These are phyloP conservation scores for Listronotus oregonensis DNA, from an alignment of 1,140 invertebrate genomes.

Conservation along the genomic window DNA sequence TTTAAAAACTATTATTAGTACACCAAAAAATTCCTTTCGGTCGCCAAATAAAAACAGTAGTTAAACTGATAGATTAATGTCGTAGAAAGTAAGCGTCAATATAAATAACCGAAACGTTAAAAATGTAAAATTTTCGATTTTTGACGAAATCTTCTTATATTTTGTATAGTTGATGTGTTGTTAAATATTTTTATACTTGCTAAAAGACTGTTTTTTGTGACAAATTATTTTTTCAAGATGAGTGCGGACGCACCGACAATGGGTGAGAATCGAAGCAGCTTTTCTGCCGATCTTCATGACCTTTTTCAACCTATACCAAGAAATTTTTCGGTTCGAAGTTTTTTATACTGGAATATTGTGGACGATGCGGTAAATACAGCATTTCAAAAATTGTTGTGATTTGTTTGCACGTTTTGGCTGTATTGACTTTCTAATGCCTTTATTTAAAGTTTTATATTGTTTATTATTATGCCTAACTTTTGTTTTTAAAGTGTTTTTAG, in stretches of 20 bases:
- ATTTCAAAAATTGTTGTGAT: constrained; percentile 5
- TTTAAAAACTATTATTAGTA: not conserved
- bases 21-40: not conserved
- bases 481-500: no score
- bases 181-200: no score
- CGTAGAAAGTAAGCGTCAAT: no score
- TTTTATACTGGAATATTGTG: constrained; percentile 36
- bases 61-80: no score
- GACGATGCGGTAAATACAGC: constrained; percentile 34
- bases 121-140: no score
- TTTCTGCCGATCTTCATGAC: constrained; percentile 24
- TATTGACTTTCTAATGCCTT: constrained; percentile 1
- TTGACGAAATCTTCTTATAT: no score
- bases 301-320: constrained; percentile 22
- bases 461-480: no score
- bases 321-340: constrained; percentile 27
- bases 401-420: constrained; percentile 11
- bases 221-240: constrained; percentile 27
- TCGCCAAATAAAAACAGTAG: no score
- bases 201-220: no score
- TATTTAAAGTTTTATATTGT: no score
- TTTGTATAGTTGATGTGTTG: no score
- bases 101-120: no score
- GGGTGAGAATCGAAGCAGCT: constrained; percentile 16
- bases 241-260: constrained; percentile 25